Percentiles rank a stretch among this genome's conserved stretches.
These are phyloP conservation scores for Stegastes partitus DNA, from an alignment of 2,113 vertebrate species.

Conservation along the genomic window DNA sequence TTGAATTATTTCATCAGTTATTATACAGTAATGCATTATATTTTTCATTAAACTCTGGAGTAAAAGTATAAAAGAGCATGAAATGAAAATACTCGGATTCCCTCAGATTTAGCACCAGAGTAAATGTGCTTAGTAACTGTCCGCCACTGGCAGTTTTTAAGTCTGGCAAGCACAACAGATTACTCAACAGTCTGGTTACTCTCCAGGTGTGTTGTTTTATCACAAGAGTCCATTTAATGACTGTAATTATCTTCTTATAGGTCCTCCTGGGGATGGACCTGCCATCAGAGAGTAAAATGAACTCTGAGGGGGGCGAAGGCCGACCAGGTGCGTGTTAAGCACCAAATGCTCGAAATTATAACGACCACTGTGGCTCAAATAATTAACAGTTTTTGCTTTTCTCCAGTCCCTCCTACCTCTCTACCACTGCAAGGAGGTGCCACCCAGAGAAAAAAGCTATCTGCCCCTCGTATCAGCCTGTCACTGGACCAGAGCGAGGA, in stretches of 20 bases:
- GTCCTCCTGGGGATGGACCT: conserved; percentile 88
- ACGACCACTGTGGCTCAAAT: background rate
- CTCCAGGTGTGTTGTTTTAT: conserved; percentile 4
- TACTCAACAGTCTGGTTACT: background rate
- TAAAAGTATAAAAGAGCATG: too few relatives aligned
- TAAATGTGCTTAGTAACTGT: too few relatives aligned
- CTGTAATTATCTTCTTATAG: conserved; percentile 68
- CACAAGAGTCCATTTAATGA: conserved; percentile 15
- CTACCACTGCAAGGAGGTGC: conserved; percentile 89
- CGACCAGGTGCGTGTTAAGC: conserved; percentile 87
- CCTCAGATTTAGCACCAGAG: too few relatives aligned
- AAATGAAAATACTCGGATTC: too few relatives aligned
- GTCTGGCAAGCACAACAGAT: background rate
- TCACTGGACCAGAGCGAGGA: conserved; percentile 97
- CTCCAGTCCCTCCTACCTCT: conserved; percentile 86
- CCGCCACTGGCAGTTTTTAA: too few relatives aligned
- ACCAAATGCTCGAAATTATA: background rate
- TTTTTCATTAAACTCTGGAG: too few relatives aligned
- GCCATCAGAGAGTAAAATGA: conserved; percentile 84
- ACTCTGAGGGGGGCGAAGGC: conserved; percentile 84
- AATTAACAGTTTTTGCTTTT: background rate
- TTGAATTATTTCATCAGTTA: too few relatives aligned
- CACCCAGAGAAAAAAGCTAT: conserved; percentile 92
- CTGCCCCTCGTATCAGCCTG: conserved; percentile 94
- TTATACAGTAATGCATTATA: too few relatives aligned